A percentile compares a stretch with the other conserved stretches of the same genome.
Evolutionary conservation across 2,113 vertebrate species (phyloP).

Genomic region (Symphodus melops): DNA sequence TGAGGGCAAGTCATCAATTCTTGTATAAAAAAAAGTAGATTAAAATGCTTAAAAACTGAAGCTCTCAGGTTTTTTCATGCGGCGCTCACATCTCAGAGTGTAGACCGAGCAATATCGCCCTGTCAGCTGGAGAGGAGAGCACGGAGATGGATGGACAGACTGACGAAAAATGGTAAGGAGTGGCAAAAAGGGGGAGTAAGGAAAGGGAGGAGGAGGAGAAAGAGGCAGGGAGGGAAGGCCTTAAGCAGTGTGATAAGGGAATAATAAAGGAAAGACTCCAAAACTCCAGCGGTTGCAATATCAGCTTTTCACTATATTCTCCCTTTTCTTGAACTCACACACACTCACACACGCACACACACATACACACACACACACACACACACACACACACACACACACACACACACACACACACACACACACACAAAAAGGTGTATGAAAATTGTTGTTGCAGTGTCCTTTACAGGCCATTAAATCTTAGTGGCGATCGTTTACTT

Average conservation of each 20-base stretch:
- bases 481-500: conserved; percentile 58
- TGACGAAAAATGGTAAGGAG: conserved; percentile 23
- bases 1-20: conserved; percentile 49
- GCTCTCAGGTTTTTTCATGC: conserved; percentile 34
- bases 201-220: neutral
- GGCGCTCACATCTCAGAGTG: conserved; percentile 38
- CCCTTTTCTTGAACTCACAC: neutral
- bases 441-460: conserved; percentile 67
- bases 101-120: conserved; percentile 52
- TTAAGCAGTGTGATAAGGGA: conserved; percentile 72
- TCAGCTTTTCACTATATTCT: conserved; percentile 16
- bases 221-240: conserved; percentile 50
- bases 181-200: neutral
- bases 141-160: conserved; percentile 44
- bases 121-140: conserved; percentile 35
- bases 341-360: conserved; percentile 14
- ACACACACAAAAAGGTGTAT: conserved; percentile 25
- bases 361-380: conserved; percentile 10
- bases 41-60: conserved; percentile 10
- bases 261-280: conserved; percentile 68
- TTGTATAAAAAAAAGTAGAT: conserved; percentile 8
- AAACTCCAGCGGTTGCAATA: conserved; percentile 55
- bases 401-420: conserved; percentile 23
- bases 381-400: conserved; percentile 1
- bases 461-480: conserved; percentile 77